Conservation (phyloP, 1,140 invertebrate genomes). For the Camponotus pennsylvanicus region DNA sequence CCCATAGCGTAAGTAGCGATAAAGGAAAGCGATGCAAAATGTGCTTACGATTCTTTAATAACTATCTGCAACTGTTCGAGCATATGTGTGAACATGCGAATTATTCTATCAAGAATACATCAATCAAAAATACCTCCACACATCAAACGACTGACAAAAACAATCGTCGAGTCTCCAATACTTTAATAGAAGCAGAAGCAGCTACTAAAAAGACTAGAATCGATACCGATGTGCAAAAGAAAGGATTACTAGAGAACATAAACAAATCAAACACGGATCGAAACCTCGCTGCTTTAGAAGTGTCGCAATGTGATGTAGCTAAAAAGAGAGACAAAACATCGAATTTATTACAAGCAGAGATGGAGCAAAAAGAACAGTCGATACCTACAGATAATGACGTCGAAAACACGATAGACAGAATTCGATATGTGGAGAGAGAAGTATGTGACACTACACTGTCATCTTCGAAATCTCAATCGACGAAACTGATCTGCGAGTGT, state of each 20-base stretch:
- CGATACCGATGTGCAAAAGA: slow-evolving; percentile 52
- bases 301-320: not conserved
- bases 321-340: slow-evolving; percentile 18
- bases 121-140: not conserved
- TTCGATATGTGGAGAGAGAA: not conserved
- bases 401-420: not conserved
- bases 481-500: slow-evolving; percentile 76
- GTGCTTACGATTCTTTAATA: not conserved
- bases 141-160: not conserved
- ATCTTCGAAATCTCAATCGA: not conserved
- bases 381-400: not conserved
- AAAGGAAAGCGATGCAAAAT: not conserved
- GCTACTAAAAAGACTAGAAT: not conserved
- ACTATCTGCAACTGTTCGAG: not conserved
- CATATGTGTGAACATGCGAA: not conserved
- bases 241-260: not conserved
- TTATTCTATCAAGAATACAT: not conserved
- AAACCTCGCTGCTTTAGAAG: not conserved
- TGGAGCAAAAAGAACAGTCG: not conserved
- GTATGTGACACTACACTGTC: not conserved
- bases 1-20: too few species aligned
- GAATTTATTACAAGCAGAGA: slow-evolving; percentile 34
- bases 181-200: not conserved
- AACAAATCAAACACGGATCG: not conserved
- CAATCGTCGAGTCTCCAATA: not conserved